A percentile compares a stretch with the other conserved stretches of the same genome.
Conservation (phyloP, 2,888 invertebrate genomes). For the Empis livida region DNA sequence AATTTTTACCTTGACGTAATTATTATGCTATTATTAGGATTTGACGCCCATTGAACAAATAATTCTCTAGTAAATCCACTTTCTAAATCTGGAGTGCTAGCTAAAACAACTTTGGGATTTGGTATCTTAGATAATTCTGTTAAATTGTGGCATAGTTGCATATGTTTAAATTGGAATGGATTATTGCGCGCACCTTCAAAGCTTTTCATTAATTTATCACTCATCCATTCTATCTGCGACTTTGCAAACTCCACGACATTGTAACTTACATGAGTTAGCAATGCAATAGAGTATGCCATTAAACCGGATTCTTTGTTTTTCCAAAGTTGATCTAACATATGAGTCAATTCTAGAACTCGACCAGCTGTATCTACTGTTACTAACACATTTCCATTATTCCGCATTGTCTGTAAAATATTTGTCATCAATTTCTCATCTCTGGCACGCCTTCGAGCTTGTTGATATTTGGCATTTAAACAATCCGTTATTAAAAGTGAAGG, state of each 20-base stretch:
- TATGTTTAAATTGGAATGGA: constrained; percentile 89
- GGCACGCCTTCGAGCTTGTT: constrained; percentile 76
- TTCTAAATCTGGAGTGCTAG: constrained; percentile 91
- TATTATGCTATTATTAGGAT: constrained; percentile 87
- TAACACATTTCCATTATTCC: constrained; percentile 89
- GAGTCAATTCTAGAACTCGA: constrained; percentile 86
- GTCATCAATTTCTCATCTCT: constrained; percentile 96
- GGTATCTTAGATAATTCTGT: constrained; percentile 74
- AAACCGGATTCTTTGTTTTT: constrained; percentile 91
- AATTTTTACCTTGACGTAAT: constrained; percentile 60
- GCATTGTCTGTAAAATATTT: constrained; percentile 83
- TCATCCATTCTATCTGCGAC: constrained; percentile 99
- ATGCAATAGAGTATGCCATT: constrained; percentile 82
- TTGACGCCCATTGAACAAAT: constrained; percentile 86
- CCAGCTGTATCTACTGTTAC: constrained; percentile 96
- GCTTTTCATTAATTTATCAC: constrained; percentile 88
- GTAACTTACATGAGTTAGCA: constrained; percentile 93
- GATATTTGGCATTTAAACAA: constrained; percentile 88
- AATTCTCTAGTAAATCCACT: constrained; percentile 89
- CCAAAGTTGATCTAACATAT: constrained; percentile 93
- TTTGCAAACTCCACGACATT: constrained; percentile 99
- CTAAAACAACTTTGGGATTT: constrained; percentile 88
- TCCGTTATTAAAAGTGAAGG: constrained; percentile 93
- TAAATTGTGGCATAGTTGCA: constrained; percentile 87
- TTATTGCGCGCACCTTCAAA: constrained; percentile 86